Base-by-base conservation (phyloP, 2,113 vertebrate genomes). In the Tor tambroides region DNA sequence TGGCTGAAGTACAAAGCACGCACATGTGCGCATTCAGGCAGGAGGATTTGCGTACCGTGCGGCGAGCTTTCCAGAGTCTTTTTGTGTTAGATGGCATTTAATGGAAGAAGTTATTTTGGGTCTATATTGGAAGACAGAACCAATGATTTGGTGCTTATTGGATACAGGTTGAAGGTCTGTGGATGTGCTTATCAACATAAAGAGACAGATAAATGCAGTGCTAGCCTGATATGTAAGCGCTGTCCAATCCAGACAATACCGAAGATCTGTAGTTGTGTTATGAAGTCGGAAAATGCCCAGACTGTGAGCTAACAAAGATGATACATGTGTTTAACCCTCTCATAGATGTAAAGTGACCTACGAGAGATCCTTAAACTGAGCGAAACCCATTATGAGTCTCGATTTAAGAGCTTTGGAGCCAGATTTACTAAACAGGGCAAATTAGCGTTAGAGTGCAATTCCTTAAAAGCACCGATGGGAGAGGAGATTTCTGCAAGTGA, bases 1-100 rank as follows among this genome's bases (percentile, higher is more conserved):
- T 94, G 94, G 94, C 91, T 88, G 63, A 65, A 91, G 89, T 90
- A 93, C 92, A 94, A 94, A 94, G 93, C 86, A 83, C 89, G 92
- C 90, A 91, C 92, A 92, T 86, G 86, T 90, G 91, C 49, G 30
- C 49, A 30, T 41, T 21, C 15, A 8, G 79, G 65, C 6, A 6
- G 17, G 54, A 21, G 56, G 74, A 51, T 80, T 77, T 41, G 54
- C 43, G 35, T 41, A 75, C 23, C 23, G 15, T 8, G 9, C 69
- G n/a, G 4, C 2, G 15, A 59, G 69, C 56, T 28, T 83, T 75
- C 74, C 63, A 49, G 38, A 71, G 72, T 2, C 28, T 86, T 81
- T 19, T 15, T 46, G n/a, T 38, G 67, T 56, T 43, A 10, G 23
- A 43, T 38, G n/a, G 11, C 61, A 17, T 49, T 67, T 30, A 82